Evolutionary conservation across 1,140 invertebrate genomes (phyloP), one percentile per base, ranked within the genome.

Genomic region (Caenorhabditis briggsae): DNA sequence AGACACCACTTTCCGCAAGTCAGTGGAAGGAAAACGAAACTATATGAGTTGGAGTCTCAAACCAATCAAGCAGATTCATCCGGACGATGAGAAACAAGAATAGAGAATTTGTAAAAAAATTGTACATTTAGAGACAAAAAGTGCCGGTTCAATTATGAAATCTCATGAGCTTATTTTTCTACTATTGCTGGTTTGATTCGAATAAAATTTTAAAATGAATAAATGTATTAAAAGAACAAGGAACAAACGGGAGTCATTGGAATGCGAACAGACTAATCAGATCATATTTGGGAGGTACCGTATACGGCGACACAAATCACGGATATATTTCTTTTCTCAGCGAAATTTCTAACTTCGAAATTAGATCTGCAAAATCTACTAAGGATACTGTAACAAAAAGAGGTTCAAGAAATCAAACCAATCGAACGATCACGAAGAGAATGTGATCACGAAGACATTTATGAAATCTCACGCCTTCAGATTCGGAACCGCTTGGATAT

Each of bases 1-100:
- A n/a, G 85, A 84, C 53, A 82, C 87, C 6, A 87, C 86, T 18
- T 87, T 87, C 46, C 25, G 70, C 14, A 78, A 78, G 20, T 78
- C 70, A 25, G 33, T 78, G 18, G 70, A 78, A 53, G 70, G 46
- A 50, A 78, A 78, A 50, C 43, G 70, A 11, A 78, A 78, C 50
- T 78, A 78, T 23, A 78, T 78, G 46, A 78, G 70, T n/a, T 78
- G 70, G 70, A 78, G 70, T 41, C 23, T 78, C 14, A 50, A 78
- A 43, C 70, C 70, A 78, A 78, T 78, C 46, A 78, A 78, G 9
- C 70, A 78, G 46, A 78, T 78, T 78, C 70, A 78, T 23, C 70
- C 70, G 33, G 70, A 78, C 8, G n/a, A 78, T 2, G 20, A 23
- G 20, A 78, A 78, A 16, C 20, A 50, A 9, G 43, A 50, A 53